Conservation (phyloP, 2,797 vertebrate species). For the Alcedo atthis region DNA sequence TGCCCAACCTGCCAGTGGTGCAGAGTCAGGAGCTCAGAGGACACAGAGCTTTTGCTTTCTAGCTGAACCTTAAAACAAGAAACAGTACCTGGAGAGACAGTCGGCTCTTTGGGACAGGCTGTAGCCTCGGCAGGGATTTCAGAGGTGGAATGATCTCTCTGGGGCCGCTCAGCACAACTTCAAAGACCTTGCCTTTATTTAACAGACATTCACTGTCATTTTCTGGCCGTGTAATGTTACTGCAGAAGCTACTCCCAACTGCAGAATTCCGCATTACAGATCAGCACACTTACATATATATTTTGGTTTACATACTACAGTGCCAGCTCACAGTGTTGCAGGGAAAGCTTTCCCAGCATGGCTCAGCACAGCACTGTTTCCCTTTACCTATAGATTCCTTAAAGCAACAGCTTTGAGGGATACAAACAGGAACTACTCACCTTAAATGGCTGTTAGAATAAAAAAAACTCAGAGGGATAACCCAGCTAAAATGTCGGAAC, state of each 20-base stretch:
- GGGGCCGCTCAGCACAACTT: background rate
- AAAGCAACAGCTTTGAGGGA: background rate
- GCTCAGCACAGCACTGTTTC: background rate
- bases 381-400: background rate
- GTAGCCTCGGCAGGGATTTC: background rate
- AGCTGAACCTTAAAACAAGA: background rate
- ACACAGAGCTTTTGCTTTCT: background rate
- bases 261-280: background rate
- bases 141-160: accelerated
- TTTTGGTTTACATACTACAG: background rate
- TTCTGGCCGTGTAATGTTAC: background rate
- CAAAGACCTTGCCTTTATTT: background rate
- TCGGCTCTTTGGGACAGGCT: background rate
- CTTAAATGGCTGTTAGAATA: constrained; percentile 13
- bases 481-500: constrained; percentile 43
- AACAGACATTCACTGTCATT: background rate
- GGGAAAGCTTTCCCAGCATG: background rate
- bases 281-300: background rate
- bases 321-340: background rate
- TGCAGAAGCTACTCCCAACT: constrained; percentile 20
- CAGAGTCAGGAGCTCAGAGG: background rate
- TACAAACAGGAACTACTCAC: background rate
- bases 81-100: background rate
- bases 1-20: background rate
- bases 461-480: background rate